These are phyloP conservation scores for Elgaria multicarinata DNA, from an alignment of 2,113 vertebrate genomes.

Conservation along the genomic window DNA sequence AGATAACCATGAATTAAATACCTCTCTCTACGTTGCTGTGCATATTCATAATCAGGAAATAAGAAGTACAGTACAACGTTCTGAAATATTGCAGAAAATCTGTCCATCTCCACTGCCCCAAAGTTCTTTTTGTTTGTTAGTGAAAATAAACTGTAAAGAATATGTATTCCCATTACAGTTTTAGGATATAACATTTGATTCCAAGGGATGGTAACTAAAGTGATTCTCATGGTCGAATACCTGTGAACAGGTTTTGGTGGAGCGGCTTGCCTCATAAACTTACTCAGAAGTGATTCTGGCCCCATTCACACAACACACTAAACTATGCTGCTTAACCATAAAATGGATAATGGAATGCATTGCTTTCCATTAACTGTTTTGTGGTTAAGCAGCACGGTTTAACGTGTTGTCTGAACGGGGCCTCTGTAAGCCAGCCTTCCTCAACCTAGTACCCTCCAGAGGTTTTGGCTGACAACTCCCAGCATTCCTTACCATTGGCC, in stretches of 20 bases:
- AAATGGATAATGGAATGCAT: too few relatives aligned
- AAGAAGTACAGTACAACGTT: background rate
- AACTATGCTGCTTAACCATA: too few relatives aligned
- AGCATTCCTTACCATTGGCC: too few relatives aligned
- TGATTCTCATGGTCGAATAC: background rate
- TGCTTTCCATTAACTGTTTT: too few relatives aligned
- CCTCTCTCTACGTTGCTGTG: background rate
- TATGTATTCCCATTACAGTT: background rate
- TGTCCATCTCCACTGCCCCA: background rate
- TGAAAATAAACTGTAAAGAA: background rate
- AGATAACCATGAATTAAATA: background rate
- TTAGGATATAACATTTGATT: background rate
- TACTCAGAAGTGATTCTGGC: background rate
- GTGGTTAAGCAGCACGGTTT: too few relatives aligned
- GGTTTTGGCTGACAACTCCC: too few relatives aligned
- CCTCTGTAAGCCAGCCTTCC: background rate
- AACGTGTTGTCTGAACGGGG: too few relatives aligned
- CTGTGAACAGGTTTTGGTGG: background rate
- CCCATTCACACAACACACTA: too few relatives aligned
- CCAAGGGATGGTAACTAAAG: background rate
- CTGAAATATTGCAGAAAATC: background rate
- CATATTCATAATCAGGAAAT: background rate
- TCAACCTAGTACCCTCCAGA: too few relatives aligned
- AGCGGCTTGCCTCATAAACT: background rate
- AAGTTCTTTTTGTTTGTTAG: background rate